Conservation (phyloP, 2,888 invertebrate species). For the Tenthredo notha region DNA sequence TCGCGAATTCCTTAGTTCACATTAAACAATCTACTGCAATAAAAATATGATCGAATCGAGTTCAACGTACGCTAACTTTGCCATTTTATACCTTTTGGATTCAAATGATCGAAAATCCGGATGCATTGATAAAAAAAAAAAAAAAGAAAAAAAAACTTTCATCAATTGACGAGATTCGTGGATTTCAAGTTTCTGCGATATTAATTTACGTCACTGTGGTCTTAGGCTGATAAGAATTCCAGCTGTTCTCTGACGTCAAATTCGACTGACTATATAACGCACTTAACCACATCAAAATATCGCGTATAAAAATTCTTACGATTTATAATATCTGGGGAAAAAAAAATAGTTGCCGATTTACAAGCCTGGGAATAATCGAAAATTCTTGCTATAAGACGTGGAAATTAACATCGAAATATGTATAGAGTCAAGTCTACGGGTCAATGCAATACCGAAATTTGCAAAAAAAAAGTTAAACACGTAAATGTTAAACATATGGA, state of each 20-base stretch:
- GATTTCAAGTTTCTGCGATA: background rate
- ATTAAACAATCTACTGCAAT: background rate
- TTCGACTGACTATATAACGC: background rate
- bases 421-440: background rate
- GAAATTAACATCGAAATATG: background rate
- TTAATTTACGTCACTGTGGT: background rate
- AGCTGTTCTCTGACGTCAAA: constrained; percentile 17
- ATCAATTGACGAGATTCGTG: background rate
- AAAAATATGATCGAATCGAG: constrained; percentile 12
- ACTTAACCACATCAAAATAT: background rate
- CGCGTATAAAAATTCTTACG: background rate
- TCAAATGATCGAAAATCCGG: background rate
- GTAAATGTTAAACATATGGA: background rate
- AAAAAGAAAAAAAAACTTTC: no score
- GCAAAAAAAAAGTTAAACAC: background rate
- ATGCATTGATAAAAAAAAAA: background rate
- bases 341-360: background rate
- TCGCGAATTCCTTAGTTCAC: background rate
- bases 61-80: constrained; percentile 13
- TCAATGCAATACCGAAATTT: background rate
- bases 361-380: background rate
- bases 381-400: background rate
- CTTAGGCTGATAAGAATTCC: constrained; percentile 3
- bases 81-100: background rate
- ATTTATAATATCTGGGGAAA: background rate